Evolutionary conservation across 2,888 invertebrate species (phyloP).

Genomic region (Drosophila prolongata): DNA sequence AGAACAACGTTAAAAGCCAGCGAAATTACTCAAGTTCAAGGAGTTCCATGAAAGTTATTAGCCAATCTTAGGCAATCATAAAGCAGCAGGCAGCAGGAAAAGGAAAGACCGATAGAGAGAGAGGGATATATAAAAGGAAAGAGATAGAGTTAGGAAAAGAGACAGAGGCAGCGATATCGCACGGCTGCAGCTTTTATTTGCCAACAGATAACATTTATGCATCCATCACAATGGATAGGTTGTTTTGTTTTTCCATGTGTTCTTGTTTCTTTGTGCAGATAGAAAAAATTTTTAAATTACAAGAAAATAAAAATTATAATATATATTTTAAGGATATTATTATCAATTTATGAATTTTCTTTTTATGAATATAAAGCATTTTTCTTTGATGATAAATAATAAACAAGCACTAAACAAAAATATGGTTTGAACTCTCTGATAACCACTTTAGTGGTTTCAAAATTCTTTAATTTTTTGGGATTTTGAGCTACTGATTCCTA

Average conservation of each 20-base stretch:
- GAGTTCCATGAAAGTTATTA: slow-evolving; percentile 40
- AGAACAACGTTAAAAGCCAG: slow-evolving; percentile 2
- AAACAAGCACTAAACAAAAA: too few relatives aligned
- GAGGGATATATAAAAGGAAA: background rate
- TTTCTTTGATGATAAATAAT: too few relatives aligned
- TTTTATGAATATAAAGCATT: too few relatives aligned
- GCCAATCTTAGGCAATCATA: slow-evolving; percentile 25
- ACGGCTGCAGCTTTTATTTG: slow-evolving; percentile 42
- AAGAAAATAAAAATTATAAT: background rate
- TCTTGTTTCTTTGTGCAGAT: background rate
- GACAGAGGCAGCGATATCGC: slow-evolving; percentile 12
- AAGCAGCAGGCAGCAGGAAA: slow-evolving; percentile 7
- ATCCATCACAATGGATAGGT: slow-evolving; percentile 19
- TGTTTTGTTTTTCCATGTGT: background rate
- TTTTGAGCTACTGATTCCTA: too few relatives aligned
- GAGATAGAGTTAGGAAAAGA: background rate
- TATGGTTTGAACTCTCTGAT: too few relatives aligned
- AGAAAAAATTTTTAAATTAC: background rate
- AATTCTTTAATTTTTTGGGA: too few relatives aligned
- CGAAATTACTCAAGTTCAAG: slow-evolving; percentile 50
- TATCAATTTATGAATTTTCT: too few relatives aligned
- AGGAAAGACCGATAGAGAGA: background rate
- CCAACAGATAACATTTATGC: slow-evolving; percentile 43
- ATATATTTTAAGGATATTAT: too few relatives aligned
- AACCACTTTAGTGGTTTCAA: too few relatives aligned